Conservation (phyloP, 2,113 vertebrate species). For the Chitala chitala region DNA sequence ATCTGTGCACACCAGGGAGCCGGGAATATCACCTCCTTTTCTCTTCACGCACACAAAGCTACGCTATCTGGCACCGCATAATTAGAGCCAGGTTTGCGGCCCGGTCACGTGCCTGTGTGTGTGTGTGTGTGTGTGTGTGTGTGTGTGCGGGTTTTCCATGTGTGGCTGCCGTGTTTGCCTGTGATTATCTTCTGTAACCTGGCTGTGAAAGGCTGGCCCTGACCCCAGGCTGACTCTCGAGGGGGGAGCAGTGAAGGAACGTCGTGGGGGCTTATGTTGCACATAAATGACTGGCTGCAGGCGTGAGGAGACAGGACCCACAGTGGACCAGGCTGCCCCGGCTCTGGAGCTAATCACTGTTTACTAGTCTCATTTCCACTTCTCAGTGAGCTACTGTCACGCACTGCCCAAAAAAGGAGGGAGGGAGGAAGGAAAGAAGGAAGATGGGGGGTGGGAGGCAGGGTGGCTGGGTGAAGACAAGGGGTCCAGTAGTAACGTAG, state of each 20-base stretch:
- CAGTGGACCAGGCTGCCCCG: conserved; percentile 49
- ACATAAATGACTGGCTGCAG: conserved; percentile 30
- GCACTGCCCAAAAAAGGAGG: conserved; percentile 59
- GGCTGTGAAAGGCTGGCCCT: conserved; percentile 66
- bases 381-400: conserved; percentile 75
- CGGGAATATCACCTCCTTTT: conserved; percentile 23
- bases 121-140: conserved; percentile 64
- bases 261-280: conserved; percentile 34
- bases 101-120: conserved; percentile 45
- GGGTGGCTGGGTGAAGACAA: neutral
- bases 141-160: conserved; percentile 55
- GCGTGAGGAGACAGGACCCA: conserved; percentile 49
- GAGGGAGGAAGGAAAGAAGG: conserved; percentile 39
- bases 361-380: conserved; percentile 77
- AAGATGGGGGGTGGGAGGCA: conserved; percentile 47
- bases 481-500: conserved; percentile 40
- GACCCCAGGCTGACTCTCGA: conserved; percentile 61
- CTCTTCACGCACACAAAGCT: conserved; percentile 52
- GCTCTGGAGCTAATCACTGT: conserved; percentile 76
- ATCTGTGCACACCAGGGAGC: conserved; percentile 13
- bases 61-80: conserved; percentile 59
- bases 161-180: conserved; percentile 69
- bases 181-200: conserved; percentile 64
- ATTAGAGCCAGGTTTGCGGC: conserved; percentile 68
- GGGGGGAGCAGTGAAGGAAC: conserved; percentile 17